Evolutionary conservation across 2,888 invertebrate species (phyloP), one percentile per base, ranked within the genome.

Genomic region (Scrobipalpa costella): DNA sequence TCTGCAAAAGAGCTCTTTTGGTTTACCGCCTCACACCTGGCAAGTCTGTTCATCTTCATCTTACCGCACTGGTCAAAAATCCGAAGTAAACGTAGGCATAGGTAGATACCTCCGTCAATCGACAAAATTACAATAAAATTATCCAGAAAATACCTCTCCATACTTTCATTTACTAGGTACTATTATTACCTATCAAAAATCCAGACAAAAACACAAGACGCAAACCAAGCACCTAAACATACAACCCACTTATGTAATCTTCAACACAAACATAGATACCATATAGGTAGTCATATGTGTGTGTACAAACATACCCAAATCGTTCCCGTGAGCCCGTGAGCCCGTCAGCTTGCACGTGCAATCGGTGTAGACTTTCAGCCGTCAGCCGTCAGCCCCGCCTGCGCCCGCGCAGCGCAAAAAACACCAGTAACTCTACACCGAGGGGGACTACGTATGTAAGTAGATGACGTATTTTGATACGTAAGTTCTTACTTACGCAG

Each of bases 341-440:
- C 17, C 44, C 7, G 49, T 38, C 55, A 61, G 34, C 77, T 38
- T 33, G 80, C 89, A 90, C 89, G 90, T 89, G 89, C 89, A 87
- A 74, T 68, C 78, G 88, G 90, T 88, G 85, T 90, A 85, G 80
- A 80, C 81, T 90, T 90, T 87, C 90, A 85, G 85, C 73, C 68
- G 73, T 85, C 83, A 86, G 86, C 79, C 78, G 76, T 79, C 85
- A 80, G 78, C 84, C 70, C 80, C 77, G 76, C 77, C 71, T 62
- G 62, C 13, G 58, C 58, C 33, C 62, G 44, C 27, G 44, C 44
- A 15, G 47, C 44, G 74, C 79, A 81, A 81, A 83, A 86, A 82
- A 78, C 71, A 75, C 69, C 73, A 69, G 88, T 83, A 89, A 88
- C 81, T 69, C 63, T 77, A 90, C 81, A 88, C 86, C 82, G 62